Evolutionary conservation across 1,140 invertebrate species (phyloP), one percentile per base, ranked within the genome.

Genomic region (Philopotamus ludificatus): DNA sequence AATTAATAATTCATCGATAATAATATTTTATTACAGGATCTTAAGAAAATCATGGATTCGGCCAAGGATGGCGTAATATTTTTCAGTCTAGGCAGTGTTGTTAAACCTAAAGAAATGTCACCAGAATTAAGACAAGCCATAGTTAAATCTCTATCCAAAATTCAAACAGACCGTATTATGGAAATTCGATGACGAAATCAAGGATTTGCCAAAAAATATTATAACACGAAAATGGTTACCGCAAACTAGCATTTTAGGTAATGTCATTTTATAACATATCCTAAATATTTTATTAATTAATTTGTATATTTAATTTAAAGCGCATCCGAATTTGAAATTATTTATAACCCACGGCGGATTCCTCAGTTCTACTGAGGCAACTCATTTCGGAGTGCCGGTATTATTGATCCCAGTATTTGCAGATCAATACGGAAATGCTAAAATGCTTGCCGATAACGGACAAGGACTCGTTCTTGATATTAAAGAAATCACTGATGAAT

Each of bases 161-260:
- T 68, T 89, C 0, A 83, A 85, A 28, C 81, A 86, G 50, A 84
- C 80, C 8, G 78, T 89, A 0, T 72, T 89, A 0, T 89, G 86
- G 87, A 89, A 90, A 70, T 89, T 83, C 72, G 86, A 89, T 70
- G 76, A 72, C 0, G 79, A 84, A 1, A 51, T 84, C 1, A 73
- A 79, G 0, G 75, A 76, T 1, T 74, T 83, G 28, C 81, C 86
- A 0, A 49, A 73, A 0, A 91, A 91, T 75, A 80, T 92, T 0
- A 81, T 84, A 67, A 72, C 88, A 1, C 75, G 78, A 3, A 82
- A 83, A 42, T 91, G 89, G 89, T 76, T 89, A 1, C 88, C 88
- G 0, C 89, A 92, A 67, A 82, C 80, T 34, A 87, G 88, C 70
- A 79, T 90, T 66, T 75, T 90, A 47, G 80, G 72, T 65, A 66